Conservation (phyloP, 2,888 invertebrate species). For the Lysandra bellargus region DNA sequence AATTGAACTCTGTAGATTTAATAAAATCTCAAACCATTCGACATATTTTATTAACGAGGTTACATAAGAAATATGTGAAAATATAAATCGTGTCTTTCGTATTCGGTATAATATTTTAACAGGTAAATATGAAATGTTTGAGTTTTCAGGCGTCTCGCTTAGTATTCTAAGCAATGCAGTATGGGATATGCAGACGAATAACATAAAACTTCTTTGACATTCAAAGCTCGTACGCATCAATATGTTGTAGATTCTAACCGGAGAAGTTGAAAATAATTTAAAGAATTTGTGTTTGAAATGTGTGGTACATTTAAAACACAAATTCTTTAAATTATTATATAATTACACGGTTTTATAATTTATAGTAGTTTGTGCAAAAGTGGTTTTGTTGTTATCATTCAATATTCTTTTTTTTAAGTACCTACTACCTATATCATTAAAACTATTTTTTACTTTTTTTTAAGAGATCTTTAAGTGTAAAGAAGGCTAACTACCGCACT, state of each 20-base stretch:
- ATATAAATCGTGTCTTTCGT: neutral
- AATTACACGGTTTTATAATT: too few species aligned
- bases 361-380: too few species aligned
- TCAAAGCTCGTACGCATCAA: constrained; percentile 24
- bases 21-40: neutral
- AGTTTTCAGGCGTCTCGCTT: constrained; percentile 6
- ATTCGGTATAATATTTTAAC: constrained; percentile 10
- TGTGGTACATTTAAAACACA: too few species aligned
- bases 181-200: constrained; percentile 29
- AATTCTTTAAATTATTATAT: too few species aligned
- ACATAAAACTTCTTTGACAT: constrained; percentile 24
- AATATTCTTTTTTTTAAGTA: too few species aligned
- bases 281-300: neutral
- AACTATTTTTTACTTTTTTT: too few species aligned
- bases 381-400: too few species aligned
- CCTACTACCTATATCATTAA: too few species aligned
- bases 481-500: too few species aligned
- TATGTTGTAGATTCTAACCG: constrained; percentile 8
- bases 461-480: too few species aligned
- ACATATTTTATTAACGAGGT: neutral
- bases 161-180: constrained; percentile 26
- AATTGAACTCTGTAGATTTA: neutral
- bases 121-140: constrained; percentile 25
- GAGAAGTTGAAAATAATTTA: neutral
- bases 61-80: constrained; percentile 3